Percentiles rank a stretch among this genome's conserved stretches.
Conservation (phyloP, 2,888 invertebrate genomes). For the Lasioglossum oenotherae region DNA sequence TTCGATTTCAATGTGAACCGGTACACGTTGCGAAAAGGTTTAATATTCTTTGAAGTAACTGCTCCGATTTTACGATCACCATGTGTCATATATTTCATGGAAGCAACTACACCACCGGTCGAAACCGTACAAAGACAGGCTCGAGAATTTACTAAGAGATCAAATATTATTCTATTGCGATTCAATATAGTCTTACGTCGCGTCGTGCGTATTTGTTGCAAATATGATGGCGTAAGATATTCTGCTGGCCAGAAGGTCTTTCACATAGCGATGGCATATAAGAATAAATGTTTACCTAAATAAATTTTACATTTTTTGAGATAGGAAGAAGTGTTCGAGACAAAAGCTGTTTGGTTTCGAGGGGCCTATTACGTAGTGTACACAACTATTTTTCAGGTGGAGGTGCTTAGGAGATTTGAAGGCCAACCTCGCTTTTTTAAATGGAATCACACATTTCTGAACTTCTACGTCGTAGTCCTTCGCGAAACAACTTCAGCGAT, state of each 20-base stretch:
- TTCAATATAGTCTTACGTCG: neutral
- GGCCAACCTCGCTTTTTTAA: too few species aligned
- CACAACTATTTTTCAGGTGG: too few species aligned
- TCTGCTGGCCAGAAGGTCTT: neutral
- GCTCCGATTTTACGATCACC: neutral
- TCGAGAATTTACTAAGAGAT: neutral
- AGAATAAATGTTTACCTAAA: neutral
- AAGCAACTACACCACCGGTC: neutral
- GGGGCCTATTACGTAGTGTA: too few species aligned
- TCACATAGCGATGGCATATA: neutral
- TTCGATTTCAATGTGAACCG: conserved; percentile 12
- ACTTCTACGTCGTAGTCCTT: too few species aligned
- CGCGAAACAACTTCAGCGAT: too few species aligned
- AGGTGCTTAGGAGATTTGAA: too few species aligned
- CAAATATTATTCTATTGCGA: neutral
- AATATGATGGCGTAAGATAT: neutral
- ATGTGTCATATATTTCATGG: neutral
- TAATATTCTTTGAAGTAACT: conserved; percentile 7
- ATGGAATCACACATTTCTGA: too few species aligned
- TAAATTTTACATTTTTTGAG: too few species aligned
- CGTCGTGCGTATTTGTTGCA: neutral
- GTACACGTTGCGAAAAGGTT: neutral
- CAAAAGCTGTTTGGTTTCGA: too few species aligned
- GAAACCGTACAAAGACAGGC: neutral
- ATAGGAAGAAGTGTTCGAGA: too few species aligned